Evolutionary conservation across 2,113 vertebrate genomes (phyloP), one percentile per base, ranked within the genome.

Genomic region (Grammomys surdaster): DNA sequence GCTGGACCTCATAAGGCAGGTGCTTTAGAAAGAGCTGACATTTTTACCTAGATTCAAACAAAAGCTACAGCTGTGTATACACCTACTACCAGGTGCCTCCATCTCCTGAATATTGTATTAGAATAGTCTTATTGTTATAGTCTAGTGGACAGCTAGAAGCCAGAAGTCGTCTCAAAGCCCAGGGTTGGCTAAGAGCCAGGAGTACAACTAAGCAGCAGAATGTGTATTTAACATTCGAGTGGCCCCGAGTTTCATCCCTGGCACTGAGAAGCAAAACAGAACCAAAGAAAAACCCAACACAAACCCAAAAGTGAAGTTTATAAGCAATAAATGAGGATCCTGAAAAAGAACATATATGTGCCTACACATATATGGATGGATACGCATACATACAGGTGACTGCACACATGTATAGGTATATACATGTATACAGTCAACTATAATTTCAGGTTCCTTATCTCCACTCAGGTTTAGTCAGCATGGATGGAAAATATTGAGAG

Each of bases 21-120:
- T 88, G 67, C 72, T 95, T 91, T 94, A 92, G 51, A 95, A 81
- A 93, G 1, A 97, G 88, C 43, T 78, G 90, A 89, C 94, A 88
- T 94, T 7, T 46, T 87, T 72, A 80, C 31, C 46, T 78, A 81
- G 33, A 95, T 16, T 69, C 90, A 48, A 91, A 93, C 77, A 89
- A 96, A 91, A 77, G n/a, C 26, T 76, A n/a, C 94, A 87, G 70
- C 72, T 86, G 65, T 94, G 33, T 86, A 48, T 33, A 91, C 33
- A 85, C 75, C 48, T 70, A 90, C 94, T 48, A 56, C 48, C 93
- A 69, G 87, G 22, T 90, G 36, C 60, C 24, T 95, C 76, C 81
- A 82, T 93, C 70, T 85, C 31, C 36, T 24, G 46, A 76, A 69
- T 31, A 70, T 81, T 51, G 54, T 67, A 75, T 46, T 65, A 85